Conservation (phyloP, 2,888 invertebrate species). For the Patella pellucida region DNA sequence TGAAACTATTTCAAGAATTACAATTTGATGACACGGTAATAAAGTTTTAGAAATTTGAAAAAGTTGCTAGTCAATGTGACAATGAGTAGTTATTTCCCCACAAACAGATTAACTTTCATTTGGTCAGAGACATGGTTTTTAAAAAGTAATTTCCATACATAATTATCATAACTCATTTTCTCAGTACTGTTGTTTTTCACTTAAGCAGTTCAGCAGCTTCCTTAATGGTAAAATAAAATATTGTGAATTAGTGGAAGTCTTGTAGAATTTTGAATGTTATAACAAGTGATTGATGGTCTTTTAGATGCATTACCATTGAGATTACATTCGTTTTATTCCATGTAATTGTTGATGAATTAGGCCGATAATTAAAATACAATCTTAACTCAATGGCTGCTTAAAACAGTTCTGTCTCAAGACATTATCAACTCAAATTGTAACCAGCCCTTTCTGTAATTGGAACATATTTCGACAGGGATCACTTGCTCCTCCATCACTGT, state of each 20-base stretch:
- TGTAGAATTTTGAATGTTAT: not conserved
- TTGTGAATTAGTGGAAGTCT: not conserved
- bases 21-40: too few species aligned
- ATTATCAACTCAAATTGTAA: not conserved
- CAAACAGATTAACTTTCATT: not conserved
- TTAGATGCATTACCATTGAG: not conserved
- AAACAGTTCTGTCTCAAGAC: not conserved
- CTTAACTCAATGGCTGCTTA: too few species aligned
- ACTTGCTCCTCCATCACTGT: not conserved
- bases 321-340: not conserved
- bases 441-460: not conserved
- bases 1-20: too few species aligned
- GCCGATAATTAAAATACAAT: not conserved
- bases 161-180: constrained; percentile 7
- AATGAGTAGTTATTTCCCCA: not conserved
- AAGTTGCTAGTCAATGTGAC: not conserved
- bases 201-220: not conserved
- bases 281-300: not conserved
- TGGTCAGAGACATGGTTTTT: not conserved
- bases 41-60: not conserved
- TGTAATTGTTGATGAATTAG: constrained; percentile 8
- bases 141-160: not conserved
- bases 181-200: not conserved
- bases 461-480: not conserved
- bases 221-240: not conserved